Evolutionary conservation across 1,140 invertebrate genomes (phyloP).

Genomic region (Brachionus sp.): DNA sequence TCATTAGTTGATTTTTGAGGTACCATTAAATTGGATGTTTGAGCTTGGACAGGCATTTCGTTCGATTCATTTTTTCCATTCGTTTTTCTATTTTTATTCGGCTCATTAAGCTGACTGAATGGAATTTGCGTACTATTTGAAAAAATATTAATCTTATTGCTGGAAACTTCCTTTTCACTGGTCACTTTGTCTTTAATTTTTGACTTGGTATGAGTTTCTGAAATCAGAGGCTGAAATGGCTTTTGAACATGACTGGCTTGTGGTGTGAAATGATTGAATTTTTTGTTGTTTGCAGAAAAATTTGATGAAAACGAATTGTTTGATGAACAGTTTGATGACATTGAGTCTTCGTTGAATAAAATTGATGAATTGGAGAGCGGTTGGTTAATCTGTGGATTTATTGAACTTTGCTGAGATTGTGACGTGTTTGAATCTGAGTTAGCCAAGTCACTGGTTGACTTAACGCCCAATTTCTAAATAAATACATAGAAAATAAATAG

Average conservation of each 20-base stretch:
- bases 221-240: background rate
- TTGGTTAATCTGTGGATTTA: background rate
- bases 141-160: background rate
- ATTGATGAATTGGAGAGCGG: constrained; percentile 6
- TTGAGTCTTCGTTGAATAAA: constrained; percentile 42
- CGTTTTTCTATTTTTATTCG: background rate
- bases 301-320: constrained; percentile 36
- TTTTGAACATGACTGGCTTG: background rate
- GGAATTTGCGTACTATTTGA: background rate
- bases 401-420: background rate
- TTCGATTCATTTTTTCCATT: background rate
- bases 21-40: background rate
- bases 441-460: background rate
- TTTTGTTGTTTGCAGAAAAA: constrained; percentile 24
- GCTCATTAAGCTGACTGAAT: background rate
- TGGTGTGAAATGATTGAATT: background rate
- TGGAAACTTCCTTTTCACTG: background rate
- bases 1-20: background rate
- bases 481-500: constrained; percentile 3
- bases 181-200: background rate
- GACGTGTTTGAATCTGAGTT: background rate
- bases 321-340: constrained; percentile 41
- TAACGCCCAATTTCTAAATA: constrained; percentile 41
- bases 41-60: background rate
- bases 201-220: background rate